Evolutionary conservation across 2,888 invertebrate genomes (phyloP), one percentile per base, ranked within the genome.

Genomic region (Margaritifera margaritifera): DNA sequence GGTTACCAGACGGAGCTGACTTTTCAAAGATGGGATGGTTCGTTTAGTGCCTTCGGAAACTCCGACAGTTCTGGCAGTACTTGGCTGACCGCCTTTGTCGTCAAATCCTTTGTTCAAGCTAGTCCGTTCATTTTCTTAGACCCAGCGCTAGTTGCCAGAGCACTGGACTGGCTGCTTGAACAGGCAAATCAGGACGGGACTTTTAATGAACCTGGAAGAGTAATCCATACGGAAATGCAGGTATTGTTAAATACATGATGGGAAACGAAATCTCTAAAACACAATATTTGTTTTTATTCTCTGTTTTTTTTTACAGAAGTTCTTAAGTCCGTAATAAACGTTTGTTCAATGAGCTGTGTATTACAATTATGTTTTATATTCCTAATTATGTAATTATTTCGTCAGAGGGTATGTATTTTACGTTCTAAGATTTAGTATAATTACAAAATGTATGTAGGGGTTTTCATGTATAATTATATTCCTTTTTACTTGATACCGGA

Each of bases 21-120:
- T 3, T 76, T 67, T 20, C 72, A 72, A 57, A 65, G 57, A n/a
- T 20, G 42, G 4, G 77, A 79, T 70, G 75, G 74, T 2, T 77
- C 79, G 2, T 81, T 70, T 65, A 79, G 79, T 71, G 81, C 80
- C 0, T 81, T 80, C 70, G 81, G 80, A n/a, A 31, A 66, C 4
- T 51, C 22, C 22, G 74, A 73, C n/a, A n/a, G 20, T 0, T 55
- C 56, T 52, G 80, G 79, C 6, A 78, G 79, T 54, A 75, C 77
- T 19, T 81, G 81, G 95, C 90, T 96, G 70, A 96, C 96, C 4
- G 95, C 96, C 0, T 96, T 96, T 87, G 95, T 95, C 0, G 92
- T 93, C 3, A 92, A 94, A 78, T 93, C 95, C 0, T 94, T 96
- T 89, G 92, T 92, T 63, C 93, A 94, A 88, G 95, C 95, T 0